Conservation (phyloP, 2,113 vertebrate species). For the Sisor rabdophorus region DNA sequence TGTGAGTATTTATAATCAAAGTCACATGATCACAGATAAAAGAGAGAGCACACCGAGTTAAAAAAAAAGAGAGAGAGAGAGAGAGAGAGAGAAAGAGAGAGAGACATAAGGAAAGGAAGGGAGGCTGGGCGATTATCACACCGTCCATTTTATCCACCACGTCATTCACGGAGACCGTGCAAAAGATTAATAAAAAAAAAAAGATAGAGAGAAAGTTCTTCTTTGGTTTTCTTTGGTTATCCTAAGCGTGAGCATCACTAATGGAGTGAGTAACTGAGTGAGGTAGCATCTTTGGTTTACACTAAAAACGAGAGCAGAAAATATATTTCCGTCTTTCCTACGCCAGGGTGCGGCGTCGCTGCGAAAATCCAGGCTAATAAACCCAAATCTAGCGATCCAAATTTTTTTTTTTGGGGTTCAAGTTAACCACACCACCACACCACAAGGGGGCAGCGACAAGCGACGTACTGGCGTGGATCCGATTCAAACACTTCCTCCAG, state of each 20-base stretch:
- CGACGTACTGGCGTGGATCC: constrained; percentile 57
- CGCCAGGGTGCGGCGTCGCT: constrained; percentile 77
- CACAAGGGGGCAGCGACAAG: constrained; percentile 69
- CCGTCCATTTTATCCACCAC: constrained; percentile 76
- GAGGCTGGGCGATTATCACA: constrained; percentile 61
- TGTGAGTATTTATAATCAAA: constrained; percentile 87
- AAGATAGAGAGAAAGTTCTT: constrained; percentile 78
- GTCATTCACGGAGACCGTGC: constrained; percentile 85
- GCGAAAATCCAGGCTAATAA: too few relatives aligned
- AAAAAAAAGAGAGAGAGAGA: constrained; percentile 53
- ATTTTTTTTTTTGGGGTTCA: constrained; percentile 58
- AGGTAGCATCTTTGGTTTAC: constrained; percentile 99
- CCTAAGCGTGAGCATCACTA: constrained; percentile 99
- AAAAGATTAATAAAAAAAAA: constrained; percentile 66
- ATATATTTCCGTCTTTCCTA: constrained; percentile 63
- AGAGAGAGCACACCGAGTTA: constrained; percentile 68
- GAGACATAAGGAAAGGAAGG: constrained; percentile 20
- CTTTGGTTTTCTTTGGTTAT: constrained; percentile 99
- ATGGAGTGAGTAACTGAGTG: constrained; percentile 87
- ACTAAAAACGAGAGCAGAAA: constrained; percentile 96
- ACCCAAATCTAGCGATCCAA: constrained; percentile 61
- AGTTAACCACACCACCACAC: constrained; percentile 78
- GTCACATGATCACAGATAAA: constrained; percentile 75
- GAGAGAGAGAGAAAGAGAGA: constrained; percentile 45
- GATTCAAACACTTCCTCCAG: constrained; percentile 71